Percentiles rank a stretch among this genome's conserved stretches.
Conservation (phyloP, 2,888 invertebrate genomes). For the Exocentrus adspersus region DNA sequence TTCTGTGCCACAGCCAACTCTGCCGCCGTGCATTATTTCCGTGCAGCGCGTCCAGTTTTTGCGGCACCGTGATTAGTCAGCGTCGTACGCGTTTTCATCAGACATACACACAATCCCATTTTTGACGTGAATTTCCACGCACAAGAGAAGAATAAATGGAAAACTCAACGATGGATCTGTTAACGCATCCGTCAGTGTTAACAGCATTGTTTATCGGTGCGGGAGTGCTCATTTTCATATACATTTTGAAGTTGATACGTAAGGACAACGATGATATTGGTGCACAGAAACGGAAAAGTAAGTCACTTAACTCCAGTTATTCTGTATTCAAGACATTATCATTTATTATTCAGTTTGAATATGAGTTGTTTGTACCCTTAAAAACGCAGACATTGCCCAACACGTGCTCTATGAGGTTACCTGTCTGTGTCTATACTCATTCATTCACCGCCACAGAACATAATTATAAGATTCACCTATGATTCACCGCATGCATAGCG, state of each 20-base stretch:
- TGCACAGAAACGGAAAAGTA: conserved; percentile 50
- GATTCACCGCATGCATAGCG: no score
- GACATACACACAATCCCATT: conserved; percentile 13
- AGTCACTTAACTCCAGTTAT: conserved; percentile 32
- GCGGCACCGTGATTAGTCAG: conserved; percentile 29
- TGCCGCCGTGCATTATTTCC: conserved; percentile 14
- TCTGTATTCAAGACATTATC: background rate
- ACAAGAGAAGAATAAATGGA: conserved; percentile 51
- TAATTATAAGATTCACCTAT: no score
- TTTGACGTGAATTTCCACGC: conserved; percentile 6
- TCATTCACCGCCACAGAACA: no score
- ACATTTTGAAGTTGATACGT: conserved; percentile 54
- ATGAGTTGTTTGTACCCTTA: conserved; percentile 11
- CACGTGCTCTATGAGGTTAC: conserved; percentile 24
- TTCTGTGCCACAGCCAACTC: conserved; percentile 23
- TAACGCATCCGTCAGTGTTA: conserved; percentile 51
- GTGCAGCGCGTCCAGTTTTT: conserved; percentile 26
- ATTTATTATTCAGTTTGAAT: conserved; percentile 7
- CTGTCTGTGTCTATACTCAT: no score
- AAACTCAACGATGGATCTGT: conserved; percentile 54
- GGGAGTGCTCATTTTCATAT: conserved; percentile 53
- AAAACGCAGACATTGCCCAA: background rate
- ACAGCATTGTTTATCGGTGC: conserved; percentile 53
- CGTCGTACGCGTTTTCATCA: conserved; percentile 31
- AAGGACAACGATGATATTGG: conserved; percentile 45